phyloP scores from a whole-genome alignment of 2,113 vertebrate genomes.

The Ceratotherium simum region DNA sequence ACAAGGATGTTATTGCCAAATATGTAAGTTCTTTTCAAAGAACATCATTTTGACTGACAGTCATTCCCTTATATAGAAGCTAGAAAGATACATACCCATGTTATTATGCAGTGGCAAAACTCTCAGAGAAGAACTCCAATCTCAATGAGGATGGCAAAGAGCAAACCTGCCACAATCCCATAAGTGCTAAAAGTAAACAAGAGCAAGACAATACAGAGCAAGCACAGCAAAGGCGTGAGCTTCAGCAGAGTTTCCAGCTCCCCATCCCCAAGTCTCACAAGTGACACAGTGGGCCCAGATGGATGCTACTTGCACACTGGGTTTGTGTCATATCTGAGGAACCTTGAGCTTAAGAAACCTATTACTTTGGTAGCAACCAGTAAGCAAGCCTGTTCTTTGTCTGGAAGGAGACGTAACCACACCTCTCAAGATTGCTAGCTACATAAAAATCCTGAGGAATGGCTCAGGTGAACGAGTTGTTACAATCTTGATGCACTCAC shows the following conservation, averaged over 20 bases:
- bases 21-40: constrained; percentile 77
- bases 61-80: not conserved
- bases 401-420: not conserved
- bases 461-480: not conserved
- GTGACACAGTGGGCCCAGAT: not conserved
- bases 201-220: not conserved
- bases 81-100: not conserved
- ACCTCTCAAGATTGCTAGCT: not conserved
- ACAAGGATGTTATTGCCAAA: constrained; percentile 83
- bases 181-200: not conserved
- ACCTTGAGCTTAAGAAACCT: not conserved
- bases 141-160: not conserved
- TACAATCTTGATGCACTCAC: not conserved
- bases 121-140: not conserved
- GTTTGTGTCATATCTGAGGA: not conserved
- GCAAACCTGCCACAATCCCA: not conserved
- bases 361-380: not conserved
- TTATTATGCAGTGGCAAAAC: not conserved
- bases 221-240: not conserved
- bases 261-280: not conserved
- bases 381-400: not conserved
- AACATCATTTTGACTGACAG: not conserved
- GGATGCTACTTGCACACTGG: not conserved
- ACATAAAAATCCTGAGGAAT: not conserved
- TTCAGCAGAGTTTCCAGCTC: not conserved